Evolutionary conservation across 2,797 vertebrate genomes (phyloP), one percentile per base, ranked within the genome.

Genomic region (Fratercula arctica): DNA sequence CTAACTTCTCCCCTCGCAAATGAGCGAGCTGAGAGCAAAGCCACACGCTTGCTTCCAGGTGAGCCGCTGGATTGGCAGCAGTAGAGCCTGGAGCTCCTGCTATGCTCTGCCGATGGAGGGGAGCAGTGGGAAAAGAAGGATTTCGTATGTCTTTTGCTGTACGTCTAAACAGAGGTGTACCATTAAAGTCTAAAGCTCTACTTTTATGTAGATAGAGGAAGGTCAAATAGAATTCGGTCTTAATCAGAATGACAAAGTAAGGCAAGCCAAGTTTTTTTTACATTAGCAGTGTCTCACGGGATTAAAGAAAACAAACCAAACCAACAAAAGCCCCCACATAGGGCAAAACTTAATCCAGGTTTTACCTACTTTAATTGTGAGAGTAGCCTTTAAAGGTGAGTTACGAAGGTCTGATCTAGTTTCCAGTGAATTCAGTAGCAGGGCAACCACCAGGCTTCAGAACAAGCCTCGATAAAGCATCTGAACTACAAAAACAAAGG

Each of bases 311-410:
- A 70, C 4, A 67, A 85, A 67, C 20, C 10, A 59, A 72, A n/a
- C 14, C 9, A 82, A 56, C 24, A 54, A 74, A 83, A 48, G 3
- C 6, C 6, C 29, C 2, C 8, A 4, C 6, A 3, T 0, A 25
- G 26, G 31, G 10, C 51, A 85, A 48, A 25, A 37, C 9, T 16
- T 79, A 56, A 73, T 6, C 29, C 39, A 24, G 28, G 18, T 35
- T 84, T 61, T 66, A 37, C 17, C 61, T 21, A 11, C 72, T 8
- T 7, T 31, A 54, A 45, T 69, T 54, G 24, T 11, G 21, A 56
- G 9, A 74, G 18, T 1, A 66, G 59, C n/a, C 28, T 64, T 86
- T 69, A 37, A 60, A 69, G 25, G 12, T 9, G 18, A 90, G 11
- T 60, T 50, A 17, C 3, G 39, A 1, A 31, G 13, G 35, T 61